Base-by-base conservation (phyloP, 2,113 vertebrate genomes). In the Pseudopipra pipra region DNA sequence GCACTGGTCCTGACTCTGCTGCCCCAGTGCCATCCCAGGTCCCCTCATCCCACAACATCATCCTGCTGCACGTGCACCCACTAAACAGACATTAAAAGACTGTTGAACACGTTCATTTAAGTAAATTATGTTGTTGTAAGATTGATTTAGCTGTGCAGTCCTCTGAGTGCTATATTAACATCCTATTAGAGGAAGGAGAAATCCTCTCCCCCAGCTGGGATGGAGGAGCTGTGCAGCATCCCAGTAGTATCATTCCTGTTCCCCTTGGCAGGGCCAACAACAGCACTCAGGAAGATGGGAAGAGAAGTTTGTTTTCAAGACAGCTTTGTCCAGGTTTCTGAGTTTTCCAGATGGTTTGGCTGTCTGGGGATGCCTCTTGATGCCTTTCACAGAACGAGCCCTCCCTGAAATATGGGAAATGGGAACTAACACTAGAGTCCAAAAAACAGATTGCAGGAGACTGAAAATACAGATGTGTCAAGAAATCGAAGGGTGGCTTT, bases 271-370 rank as follows among this genome's bases (percentile, higher is more conserved):
- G 43, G 49, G 63, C 49, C 2, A 6, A 6, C 17, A 0, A 1
- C 3, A 0, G 59, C 33, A 7, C 90, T 27, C 3, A 1, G 79
- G 56, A 46, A 77, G 54, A 18, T 54, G 72, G 87, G 35, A 84
- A 87, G 51, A 84, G 71, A 95, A 89, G 62, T 78, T 75, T 68
- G 77, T 47, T 75, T 75, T 28, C 78, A 43, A 93, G 76, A 8
- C 77, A 35, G 75, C 51, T 70, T 51, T 6, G 33, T 66, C 78
- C 91, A 59, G 56, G 52, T 63, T 66, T 84, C 56, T 37, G 93
- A 82, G 10, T 67, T 96, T 95, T 96, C 85, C 96, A 95, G 90
- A 90, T 94, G 93, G 72, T 93, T 93, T 90, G 70, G 88, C 79
- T 3, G 41, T 47, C 82, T 84, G 90, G 87, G 92, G 93, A 68